These are phyloP conservation scores for Oryzias curvinotus DNA, from an alignment of 2,113 vertebrate genomes.

Conservation along the genomic window DNA sequence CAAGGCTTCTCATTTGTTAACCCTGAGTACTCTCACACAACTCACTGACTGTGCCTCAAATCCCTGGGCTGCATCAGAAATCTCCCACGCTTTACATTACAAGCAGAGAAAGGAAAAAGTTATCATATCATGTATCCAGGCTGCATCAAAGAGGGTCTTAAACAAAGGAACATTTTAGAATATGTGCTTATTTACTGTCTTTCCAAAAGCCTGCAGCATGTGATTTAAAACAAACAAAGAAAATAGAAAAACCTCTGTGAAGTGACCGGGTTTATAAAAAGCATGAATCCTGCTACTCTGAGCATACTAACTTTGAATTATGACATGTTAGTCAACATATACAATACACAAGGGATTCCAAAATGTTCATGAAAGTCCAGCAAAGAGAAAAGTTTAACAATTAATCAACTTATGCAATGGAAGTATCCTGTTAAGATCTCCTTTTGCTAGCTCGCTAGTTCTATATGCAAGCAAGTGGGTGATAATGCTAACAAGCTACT, in stretches of 20 bases:
- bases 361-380: background rate
- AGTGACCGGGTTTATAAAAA: too few relatives aligned
- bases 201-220: background rate
- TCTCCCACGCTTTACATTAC: slow-evolving; percentile 13
- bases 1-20: slow-evolving; percentile 99
- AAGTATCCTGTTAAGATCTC: background rate
- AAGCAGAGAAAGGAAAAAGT: slow-evolving; percentile 2
- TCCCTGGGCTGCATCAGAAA: slow-evolving; percentile 45
- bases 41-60: slow-evolving; percentile 62
- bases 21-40: slow-evolving; percentile 78
- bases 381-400: background rate
- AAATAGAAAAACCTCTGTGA: too few relatives aligned
- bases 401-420: background rate
- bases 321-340: too few relatives aligned
- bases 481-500: too few relatives aligned
- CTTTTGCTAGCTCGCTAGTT: background rate
- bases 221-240: too few relatives aligned
- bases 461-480: too few relatives aligned
- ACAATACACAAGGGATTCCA: background rate
- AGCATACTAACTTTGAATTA: too few relatives aligned
- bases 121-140: slow-evolving; percentile 39
- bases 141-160: slow-evolving; percentile 19
- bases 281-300: too few relatives aligned
- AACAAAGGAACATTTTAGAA: slow-evolving; percentile 22
- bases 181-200: slow-evolving; percentile 1